These are phyloP conservation scores for Sebastiscus tertius DNA, from an alignment of 2,797 vertebrate genomes.

Conservation along the genomic window DNA sequence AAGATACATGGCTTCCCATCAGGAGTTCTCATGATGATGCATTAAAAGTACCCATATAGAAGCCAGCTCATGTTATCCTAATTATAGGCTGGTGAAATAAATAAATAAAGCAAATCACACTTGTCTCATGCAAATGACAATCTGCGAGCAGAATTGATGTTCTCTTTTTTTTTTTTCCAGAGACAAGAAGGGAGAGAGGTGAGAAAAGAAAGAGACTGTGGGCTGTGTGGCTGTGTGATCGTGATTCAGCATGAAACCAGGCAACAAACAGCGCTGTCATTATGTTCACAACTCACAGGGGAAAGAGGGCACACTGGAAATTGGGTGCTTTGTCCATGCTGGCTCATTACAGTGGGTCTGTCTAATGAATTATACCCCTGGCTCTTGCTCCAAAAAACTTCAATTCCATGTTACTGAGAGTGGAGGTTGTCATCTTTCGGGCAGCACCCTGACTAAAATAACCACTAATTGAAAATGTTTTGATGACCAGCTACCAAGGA, in stretches of 20 bases:
- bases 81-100: conserved; percentile 12
- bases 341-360: conserved; percentile 66
- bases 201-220: conserved; percentile 26
- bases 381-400: conserved; percentile 29
- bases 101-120: conserved; percentile 18
- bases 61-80: not conserved
- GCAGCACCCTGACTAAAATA: conserved; percentile 1
- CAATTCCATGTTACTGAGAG: conserved; percentile 8
- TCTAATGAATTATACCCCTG: conserved; percentile 55
- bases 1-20: not conserved
- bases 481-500: not conserved
- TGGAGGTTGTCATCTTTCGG: not conserved
- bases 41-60: not conserved
- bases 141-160: conserved; percentile 15
- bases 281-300: conserved; percentile 63
- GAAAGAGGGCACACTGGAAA: conserved; percentile 64
- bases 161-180: conserved; percentile 15
- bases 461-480: not conserved
- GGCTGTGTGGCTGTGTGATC: conserved; percentile 39
- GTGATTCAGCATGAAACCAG: conserved; percentile 73
- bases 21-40: not conserved
- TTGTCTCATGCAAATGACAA: conserved; percentile 28
- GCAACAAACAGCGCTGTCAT: conserved; percentile 72
- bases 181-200: conserved; percentile 27
- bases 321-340: conserved; percentile 65